These are phyloP conservation scores for Ceratitis capitata DNA, from an alignment of 1,140 invertebrate genomes.

Conservation along the genomic window DNA sequence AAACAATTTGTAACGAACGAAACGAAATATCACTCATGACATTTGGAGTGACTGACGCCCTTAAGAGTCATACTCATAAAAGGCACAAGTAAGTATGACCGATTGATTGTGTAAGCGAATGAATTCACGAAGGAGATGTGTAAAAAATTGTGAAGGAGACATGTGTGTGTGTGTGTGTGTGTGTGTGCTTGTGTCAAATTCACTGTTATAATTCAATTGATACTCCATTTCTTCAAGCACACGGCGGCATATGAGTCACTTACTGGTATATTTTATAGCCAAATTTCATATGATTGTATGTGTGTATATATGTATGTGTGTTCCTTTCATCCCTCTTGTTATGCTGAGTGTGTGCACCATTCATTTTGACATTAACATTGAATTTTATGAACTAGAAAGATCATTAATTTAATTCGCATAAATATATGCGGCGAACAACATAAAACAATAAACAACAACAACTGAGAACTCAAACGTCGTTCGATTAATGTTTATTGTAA, in stretches of 20 bases:
- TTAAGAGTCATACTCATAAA: neutral
- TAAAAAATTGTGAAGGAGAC: no score
- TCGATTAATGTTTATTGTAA: neutral
- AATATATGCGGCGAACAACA: slow-evolving; percentile 42
- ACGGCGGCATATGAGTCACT: neutral
- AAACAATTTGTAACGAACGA: slow-evolving; percentile 29
- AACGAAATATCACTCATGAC: neutral
- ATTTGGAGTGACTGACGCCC: neutral
- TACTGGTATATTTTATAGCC: neutral
- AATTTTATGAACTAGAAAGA: slow-evolving; percentile 65
- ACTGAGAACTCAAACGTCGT: neutral
- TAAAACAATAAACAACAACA: no score
- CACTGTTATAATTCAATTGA: slow-evolving; percentile 20
- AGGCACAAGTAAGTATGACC: neutral
- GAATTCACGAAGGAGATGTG: neutral
- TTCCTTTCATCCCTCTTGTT: neutral
- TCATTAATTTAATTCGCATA: slow-evolving; percentile 64
- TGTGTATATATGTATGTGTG: neutral
- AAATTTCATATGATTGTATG: neutral
- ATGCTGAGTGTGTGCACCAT: neutral
- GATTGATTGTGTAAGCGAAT: slow-evolving; percentile 1
- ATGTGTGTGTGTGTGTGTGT: neutral
- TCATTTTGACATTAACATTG: slow-evolving; percentile 47
- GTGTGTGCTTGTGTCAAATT: neutral
- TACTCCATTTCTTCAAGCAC: neutral